Evolutionary conservation across 2,113 vertebrate genomes (phyloP).

Genomic region (Diglossa brunneiventris): DNA sequence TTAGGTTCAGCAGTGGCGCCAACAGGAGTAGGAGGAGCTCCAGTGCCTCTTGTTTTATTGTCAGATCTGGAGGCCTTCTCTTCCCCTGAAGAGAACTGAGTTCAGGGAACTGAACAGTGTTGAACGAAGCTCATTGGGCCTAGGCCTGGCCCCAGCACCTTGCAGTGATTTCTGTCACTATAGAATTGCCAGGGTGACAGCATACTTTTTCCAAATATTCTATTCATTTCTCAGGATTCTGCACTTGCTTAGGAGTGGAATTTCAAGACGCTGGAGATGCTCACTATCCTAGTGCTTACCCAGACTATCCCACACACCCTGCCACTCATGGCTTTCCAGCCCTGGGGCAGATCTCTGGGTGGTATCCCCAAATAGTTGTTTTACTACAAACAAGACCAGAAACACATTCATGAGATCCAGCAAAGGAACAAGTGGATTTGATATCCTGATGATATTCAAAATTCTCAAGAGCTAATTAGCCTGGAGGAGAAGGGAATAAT

Average conservation of each 20-base stretch:
- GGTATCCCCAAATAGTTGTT: neutral
- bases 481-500: neutral
- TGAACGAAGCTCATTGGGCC: neutral
- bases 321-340: neutral
- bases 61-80: neutral
- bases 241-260: neutral
- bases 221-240: neutral
- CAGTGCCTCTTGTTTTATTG: neutral
- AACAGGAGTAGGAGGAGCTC: neutral
- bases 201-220: neutral
- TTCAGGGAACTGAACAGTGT: neutral
- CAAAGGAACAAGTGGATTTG: neutral
- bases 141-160: neutral
- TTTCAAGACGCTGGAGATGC: neutral
- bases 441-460: neutral
- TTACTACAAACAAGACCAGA: neutral
- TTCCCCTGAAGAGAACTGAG: too few relatives aligned
- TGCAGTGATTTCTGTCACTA: neutral
- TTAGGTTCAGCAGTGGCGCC: rapidly evolving
- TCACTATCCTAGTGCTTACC: neutral
- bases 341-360: neutral
- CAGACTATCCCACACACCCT: neutral
- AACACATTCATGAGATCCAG: neutral
- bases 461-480: neutral
- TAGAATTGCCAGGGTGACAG: neutral